Percentiles rank a stretch among this genome's conserved stretches.
Evolutionary conservation across 2,113 vertebrate species (phyloP).

Genomic region (Tauraco erythrolophus): DNA sequence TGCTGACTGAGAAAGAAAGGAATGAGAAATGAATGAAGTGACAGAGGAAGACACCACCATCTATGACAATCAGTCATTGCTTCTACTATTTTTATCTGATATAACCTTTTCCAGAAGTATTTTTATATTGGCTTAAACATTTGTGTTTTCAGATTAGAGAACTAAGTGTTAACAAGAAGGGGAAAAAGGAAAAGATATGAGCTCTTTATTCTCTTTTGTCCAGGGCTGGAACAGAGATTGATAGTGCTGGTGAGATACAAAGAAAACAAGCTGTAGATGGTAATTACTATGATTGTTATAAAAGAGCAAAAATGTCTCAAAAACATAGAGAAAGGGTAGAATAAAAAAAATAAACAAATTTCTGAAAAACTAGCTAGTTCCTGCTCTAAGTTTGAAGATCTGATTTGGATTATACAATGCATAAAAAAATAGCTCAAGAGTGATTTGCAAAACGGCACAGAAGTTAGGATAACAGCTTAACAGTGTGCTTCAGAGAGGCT

Average conservation of each 20-base stretch:
- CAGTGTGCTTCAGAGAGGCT: background rate
- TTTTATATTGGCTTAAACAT: background rate
- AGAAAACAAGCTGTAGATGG: background rate
- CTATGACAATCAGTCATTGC: background rate
- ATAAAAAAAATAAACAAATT: background rate
- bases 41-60: background rate
- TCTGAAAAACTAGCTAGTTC: background rate
- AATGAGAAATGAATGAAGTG: background rate
- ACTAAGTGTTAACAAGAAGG: background rate
- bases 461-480: background rate
- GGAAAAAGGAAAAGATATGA: background rate
- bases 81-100: background rate
- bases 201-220: background rate
- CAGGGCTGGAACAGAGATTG: background rate
- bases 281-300: background rate
- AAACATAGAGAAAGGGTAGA: background rate
- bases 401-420: background rate
- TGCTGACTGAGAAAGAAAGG: background rate
- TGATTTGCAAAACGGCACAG: background rate
- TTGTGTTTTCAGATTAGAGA: background rate
- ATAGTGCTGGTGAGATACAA: background rate
- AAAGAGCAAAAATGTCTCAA: background rate
- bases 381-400: background rate
- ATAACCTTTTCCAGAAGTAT: background rate
- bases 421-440: background rate